A percentile compares a stretch with the other conserved stretches of the same genome.
Conservation (phyloP, 2,797 vertebrate genomes). For the Manis javanica region DNA sequence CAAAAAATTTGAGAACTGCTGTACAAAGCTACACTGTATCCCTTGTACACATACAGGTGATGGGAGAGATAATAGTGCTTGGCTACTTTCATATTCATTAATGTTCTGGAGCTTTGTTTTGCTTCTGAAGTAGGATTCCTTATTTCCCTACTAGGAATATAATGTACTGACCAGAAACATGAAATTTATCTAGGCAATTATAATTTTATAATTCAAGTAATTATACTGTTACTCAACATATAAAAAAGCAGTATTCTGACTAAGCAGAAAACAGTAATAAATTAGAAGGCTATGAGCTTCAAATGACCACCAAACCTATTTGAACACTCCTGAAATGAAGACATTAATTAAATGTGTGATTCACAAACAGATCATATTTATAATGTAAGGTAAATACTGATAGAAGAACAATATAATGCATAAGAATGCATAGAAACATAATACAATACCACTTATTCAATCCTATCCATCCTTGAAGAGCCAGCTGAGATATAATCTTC, state of each 20-base stretch:
- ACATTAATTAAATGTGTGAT: slow-evolving; percentile 9
- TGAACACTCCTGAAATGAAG: slow-evolving; percentile 11
- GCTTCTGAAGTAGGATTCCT: background rate
- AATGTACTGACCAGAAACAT: background rate
- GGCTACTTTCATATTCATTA: background rate
- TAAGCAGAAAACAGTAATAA: slow-evolving; percentile 25
- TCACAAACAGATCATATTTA: background rate
- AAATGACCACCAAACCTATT: background rate
- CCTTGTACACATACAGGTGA: background rate
- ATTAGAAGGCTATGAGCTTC: background rate
- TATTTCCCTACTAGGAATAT: background rate
- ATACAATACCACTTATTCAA: background rate
- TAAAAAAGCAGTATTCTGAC: background rate
- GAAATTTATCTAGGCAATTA: background rate
- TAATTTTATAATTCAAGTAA: slow-evolving; percentile 50
- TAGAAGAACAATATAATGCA: background rate
- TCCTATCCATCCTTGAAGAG: background rate
- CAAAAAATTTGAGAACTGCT: background rate
- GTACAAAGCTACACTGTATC: background rate
- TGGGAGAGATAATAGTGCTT: background rate
- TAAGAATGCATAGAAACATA: background rate
- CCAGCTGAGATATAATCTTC: background rate
- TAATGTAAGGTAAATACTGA: slow-evolving; percentile 20
- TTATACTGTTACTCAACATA: background rate
- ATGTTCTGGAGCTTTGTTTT: background rate